Base-by-base conservation (phyloP, 2,113 vertebrate genomes). In the Oryzias woworae region DNA sequence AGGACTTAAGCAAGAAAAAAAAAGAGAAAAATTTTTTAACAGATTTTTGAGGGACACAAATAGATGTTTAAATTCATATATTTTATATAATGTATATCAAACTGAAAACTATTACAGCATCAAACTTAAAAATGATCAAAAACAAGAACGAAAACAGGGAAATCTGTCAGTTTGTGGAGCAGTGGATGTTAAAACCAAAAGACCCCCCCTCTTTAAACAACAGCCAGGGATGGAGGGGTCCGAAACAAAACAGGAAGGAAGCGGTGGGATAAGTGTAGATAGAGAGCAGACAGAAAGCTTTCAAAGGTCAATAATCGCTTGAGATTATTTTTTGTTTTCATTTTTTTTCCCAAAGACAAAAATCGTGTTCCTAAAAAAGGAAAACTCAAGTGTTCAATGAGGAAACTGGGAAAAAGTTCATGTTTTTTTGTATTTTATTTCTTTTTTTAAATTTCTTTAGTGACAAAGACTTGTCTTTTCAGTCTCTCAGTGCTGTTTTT, bases 51-150 rank as follows among this genome's bases (percentile, higher is more conserved):
- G 36, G 28, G 77, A 91, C 84, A 90, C 87, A 69, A 69, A 82
- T 67, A 79, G 71, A 89, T 88, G 86, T 88, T 90, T 83, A 88
- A 89, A 91, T 72, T 83, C 77, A 86, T 90, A 90, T 87, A 88
- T 87, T 91, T 90, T 92, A 89, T 91, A 91, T 89, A 91, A 88
- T 90, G 90, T 89, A 89, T 87, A 92, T 87, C 87, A 90, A 92
- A 92, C 90, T 92, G 91, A 93, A 20, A 92, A 87, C 86, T 90
- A 91, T 88, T 91, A 90, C 90, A 92, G 90, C 88, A 92, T 89
- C 85, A 90, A 90, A 90, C 86, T 85, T 86, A 91, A 93, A 91
- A 91, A 87, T 71, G 71, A 75, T 83, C 65, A 78, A 62, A 73
- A 56, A 77, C 69, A 15, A 48, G 79, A 67, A 66, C 55, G 53